Evolutionary conservation across 2,888 invertebrate genomes (phyloP), one percentile per base, ranked within the genome.

Genomic region (Rapana venosa): DNA sequence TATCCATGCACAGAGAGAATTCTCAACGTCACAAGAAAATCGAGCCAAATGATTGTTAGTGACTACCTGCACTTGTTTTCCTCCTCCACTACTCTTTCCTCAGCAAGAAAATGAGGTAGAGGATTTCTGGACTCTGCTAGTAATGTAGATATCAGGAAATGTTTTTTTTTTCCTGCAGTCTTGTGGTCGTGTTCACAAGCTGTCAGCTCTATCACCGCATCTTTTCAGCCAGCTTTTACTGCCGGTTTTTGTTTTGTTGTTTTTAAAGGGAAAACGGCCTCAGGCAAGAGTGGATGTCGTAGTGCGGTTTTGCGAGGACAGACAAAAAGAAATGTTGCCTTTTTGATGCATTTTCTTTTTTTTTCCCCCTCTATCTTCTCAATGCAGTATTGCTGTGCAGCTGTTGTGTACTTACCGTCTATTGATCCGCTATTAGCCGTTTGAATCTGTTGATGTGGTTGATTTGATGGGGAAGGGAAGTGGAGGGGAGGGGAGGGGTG

Each of bases 351-450:
- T 66, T 66, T 66, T 17, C 47, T 47, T 47, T 74, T 22, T 74
- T 26, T 26, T 26, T 74, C 5, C n/a, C 8, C 13, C 6, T 79
- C 26, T 30, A 5, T 74, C 30, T 13, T 79, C 32, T 32, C 36
- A 36, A 83, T 83, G 26, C 81, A 47, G 81, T 83, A 47, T 83
- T 83, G 81, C 81, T 83, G 47, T 83, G 81, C 81, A 83, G 26
- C 81, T 83, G 81, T 83, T 22, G 30, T 30, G n/a, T 47, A 83
- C 47, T 83, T 83, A 35, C 35, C 22, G 11, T 47, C 36, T 36
- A 20, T 26, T 22, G 36, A 47, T 83, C 81, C 81, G 36, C 26
- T 83, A 30, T 36, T 47, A 30, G 36, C 13, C 22, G 13, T 83
- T 83, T 47, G 30, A 22, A 30, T 22, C 81, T 83, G 81, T 36